phyloP scores from a whole-genome alignment of 2,797 vertebrate species.

The Centroberyx gerrardi region DNA sequence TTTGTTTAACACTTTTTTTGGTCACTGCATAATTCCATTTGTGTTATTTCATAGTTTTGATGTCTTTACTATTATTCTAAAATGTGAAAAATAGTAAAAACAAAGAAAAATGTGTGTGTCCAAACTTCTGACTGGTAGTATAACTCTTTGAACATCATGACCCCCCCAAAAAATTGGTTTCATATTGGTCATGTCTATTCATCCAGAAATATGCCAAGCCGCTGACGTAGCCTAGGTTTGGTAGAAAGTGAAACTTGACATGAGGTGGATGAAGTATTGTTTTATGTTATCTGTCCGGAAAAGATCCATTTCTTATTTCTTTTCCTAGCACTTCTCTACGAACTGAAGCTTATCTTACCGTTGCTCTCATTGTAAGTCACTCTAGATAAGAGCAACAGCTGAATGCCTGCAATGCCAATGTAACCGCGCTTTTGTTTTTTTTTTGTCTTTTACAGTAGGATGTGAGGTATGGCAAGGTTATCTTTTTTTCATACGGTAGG shows the following conservation, averaged over 20 bases:
- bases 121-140: no score
- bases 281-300: not conserved
- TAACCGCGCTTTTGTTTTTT: not conserved
- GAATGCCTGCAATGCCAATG: conserved; percentile 9
- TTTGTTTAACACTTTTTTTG: no score
- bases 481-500: conserved; percentile 4
- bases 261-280: not conserved
- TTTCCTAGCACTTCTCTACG: not conserved
- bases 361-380: conserved; percentile 12
- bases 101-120: no score
- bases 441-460: not conserved
- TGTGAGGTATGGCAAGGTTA: not conserved
- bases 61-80: no score
- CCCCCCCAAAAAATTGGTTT: no score
- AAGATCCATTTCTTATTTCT: conserved; percentile 2
- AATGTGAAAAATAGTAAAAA: no score
- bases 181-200: not conserved
- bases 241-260: not conserved
- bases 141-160: no score
- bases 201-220: not conserved
- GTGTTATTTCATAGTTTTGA: no score
- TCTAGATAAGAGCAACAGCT: conserved; percentile 36
- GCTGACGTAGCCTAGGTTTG: not conserved
- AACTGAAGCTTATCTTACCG: conserved; percentile 45
- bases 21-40: no score